Evolutionary conservation across 1,140 invertebrate species (phyloP).

Genomic region (Lethrus apterus): DNA sequence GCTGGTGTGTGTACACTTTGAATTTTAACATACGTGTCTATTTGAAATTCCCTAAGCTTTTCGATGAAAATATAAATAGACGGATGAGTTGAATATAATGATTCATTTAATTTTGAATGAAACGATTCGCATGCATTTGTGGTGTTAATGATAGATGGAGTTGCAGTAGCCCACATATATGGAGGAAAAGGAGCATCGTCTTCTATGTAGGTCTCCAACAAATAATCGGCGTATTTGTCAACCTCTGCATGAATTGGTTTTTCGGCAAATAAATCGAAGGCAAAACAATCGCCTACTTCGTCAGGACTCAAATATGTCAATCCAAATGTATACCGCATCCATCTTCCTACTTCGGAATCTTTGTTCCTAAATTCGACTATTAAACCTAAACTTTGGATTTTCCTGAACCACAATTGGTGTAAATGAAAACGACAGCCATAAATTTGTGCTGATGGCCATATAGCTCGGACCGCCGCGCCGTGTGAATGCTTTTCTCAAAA

Average conservation of each 20-base stretch:
- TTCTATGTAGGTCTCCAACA: conserved; percentile 1
- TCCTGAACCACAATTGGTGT: background rate
- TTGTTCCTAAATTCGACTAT: too few relatives aligned
- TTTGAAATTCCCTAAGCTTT: too few relatives aligned
- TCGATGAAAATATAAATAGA: too few relatives aligned
- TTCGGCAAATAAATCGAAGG: conserved; percentile 2
- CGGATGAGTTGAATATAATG: background rate
- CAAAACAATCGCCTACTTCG: conserved; percentile 10
- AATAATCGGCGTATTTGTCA: background rate
- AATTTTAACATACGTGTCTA: conserved; percentile 1
- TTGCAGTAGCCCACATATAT: conserved; percentile 1
- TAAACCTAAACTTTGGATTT: too few relatives aligned
- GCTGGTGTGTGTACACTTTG: background rate
- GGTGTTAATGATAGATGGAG: background rate
- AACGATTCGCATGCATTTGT: conserved; percentile 1
- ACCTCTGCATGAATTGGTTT: background rate
- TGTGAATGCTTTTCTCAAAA: too few relatives aligned
- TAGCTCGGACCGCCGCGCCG: too few relatives aligned
- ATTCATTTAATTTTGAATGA: conserved; percentile 2
- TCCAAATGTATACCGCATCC: conserved; percentile 3
- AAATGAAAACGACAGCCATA: conserved; percentile 14
- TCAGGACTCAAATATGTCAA: conserved; percentile 7
- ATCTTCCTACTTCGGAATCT: too few relatives aligned
- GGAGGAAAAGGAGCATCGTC: conserved; percentile 1
- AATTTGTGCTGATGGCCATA: too few relatives aligned